Evolutionary conservation across 1,140 invertebrate species (phyloP).

Genomic region (Theocolax elegans): DNA sequence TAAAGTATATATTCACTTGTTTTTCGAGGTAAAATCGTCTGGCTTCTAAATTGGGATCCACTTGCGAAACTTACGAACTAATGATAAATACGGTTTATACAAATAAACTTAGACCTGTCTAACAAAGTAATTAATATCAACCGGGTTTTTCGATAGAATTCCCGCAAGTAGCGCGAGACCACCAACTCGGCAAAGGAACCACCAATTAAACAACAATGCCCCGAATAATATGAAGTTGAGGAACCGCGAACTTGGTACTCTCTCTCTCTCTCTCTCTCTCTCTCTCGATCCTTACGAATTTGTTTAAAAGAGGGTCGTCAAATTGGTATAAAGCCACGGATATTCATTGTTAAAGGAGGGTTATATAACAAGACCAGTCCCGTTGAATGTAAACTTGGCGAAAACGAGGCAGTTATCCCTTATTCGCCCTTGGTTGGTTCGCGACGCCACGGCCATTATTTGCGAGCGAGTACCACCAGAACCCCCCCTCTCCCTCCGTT

Average conservation of each 20-base stretch:
- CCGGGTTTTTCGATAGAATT: too few relatives aligned
- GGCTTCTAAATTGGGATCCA: too few relatives aligned
- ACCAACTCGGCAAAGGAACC: neutral
- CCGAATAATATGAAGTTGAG: slow-evolving; percentile 17
- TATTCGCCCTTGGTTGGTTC: slow-evolving; percentile 26
- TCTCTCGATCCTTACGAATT: slow-evolving; percentile 12
- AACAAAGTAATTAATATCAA: too few relatives aligned
- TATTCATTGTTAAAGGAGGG: slow-evolving; percentile 32
- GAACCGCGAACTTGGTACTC: neutral
- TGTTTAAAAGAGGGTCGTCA: slow-evolving; percentile 36
- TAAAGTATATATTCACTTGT: too few relatives aligned
- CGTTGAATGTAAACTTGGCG: slow-evolving; percentile 33
- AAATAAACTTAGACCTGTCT: too few relatives aligned
- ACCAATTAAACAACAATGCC: slow-evolving; percentile 33
- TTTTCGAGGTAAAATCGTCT: too few relatives aligned
- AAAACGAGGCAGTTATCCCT: slow-evolving; percentile 39
- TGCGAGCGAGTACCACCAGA: slow-evolving; percentile 14
- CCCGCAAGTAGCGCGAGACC: too few relatives aligned
- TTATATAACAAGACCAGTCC: slow-evolving; percentile 17
- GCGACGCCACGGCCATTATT: slow-evolving; percentile 25
- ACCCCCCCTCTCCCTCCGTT: neutral
- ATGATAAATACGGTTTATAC: too few relatives aligned
- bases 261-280: neutral
- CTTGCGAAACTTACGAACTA: too few relatives aligned
- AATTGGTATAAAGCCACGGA: slow-evolving; percentile 35